Percentiles rank a stretch among this genome's conserved stretches.
Conservation (phyloP, 2,797 vertebrate species). For the Lophura swinhoii region DNA sequence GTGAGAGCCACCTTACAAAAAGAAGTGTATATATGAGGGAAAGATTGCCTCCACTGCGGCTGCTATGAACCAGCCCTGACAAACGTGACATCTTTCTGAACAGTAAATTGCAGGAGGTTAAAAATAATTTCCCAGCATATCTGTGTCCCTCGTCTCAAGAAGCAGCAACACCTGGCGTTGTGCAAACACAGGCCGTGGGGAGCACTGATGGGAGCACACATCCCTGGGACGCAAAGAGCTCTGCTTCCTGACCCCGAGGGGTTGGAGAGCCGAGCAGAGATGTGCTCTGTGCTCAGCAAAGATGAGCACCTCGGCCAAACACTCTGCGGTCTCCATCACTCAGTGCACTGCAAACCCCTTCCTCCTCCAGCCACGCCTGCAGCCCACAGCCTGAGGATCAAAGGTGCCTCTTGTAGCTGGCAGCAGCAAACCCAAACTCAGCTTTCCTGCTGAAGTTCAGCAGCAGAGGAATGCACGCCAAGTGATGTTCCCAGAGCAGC, state of each 20-base stretch:
- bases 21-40: neutral
- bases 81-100: neutral
- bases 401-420: neutral
- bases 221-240: neutral
- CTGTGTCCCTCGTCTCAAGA: neutral
- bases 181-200: neutral
- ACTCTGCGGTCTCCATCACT: neutral
- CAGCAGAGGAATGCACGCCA: neutral
- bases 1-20: slow-evolving; percentile 18
- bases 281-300: neutral
- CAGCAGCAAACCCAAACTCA: neutral
- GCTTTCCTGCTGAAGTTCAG: neutral
- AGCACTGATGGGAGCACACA: neutral
- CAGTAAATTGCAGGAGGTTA: neutral
- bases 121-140: neutral
- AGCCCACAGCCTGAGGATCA: neutral
- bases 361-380: neutral
- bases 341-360: neutral
- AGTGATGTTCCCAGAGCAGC: neutral
- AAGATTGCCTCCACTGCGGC: neutral
- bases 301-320: neutral
- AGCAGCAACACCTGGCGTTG: neutral
- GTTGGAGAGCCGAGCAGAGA: neutral
- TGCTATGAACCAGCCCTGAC: neutral
- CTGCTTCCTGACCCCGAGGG: neutral